A percentile compares a stretch with the other conserved stretches of the same genome.
These are phyloP conservation scores for Microcebus ravelobensis DNA, from an alignment of 2,113 vertebrate genomes.

Conservation along the genomic window DNA sequence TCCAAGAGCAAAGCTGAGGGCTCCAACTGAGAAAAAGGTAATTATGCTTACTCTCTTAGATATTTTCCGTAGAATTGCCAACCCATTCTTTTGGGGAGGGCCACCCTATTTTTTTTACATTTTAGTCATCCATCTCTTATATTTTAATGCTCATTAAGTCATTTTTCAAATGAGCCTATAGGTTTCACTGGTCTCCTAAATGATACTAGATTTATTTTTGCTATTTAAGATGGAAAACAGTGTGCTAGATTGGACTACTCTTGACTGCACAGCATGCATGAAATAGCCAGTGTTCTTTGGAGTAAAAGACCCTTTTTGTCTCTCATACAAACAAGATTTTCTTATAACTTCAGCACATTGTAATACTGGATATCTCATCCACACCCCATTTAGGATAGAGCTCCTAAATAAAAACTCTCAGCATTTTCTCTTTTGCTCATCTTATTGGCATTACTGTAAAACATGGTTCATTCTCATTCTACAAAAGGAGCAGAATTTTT, in stretches of 20 bases:
- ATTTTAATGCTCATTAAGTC: not conserved
- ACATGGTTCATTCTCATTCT: conserved; percentile 76
- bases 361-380: conserved; percentile 39
- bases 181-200: not conserved
- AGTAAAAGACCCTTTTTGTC: not conserved
- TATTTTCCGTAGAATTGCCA: not conserved
- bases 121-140: not conserved
- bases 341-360: not conserved
- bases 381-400: conserved; percentile 26
- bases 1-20: rapidly evolving
- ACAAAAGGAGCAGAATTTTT: conserved; percentile 60
- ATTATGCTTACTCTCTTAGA: too few relatives aligned
- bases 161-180: not conserved
- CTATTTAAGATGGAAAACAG: not conserved
- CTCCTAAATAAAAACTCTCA: conserved; percentile 66
- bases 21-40: too few relatives aligned
- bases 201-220: not conserved
- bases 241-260: not conserved
- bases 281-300: not conserved
- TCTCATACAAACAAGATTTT: not conserved
- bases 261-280: not conserved
- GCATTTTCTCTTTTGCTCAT: conserved; percentile 58
- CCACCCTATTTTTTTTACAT: not conserved
- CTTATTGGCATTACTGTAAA: conserved; percentile 78
- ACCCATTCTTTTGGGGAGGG: not conserved